Percentiles rank a stretch among this genome's conserved stretches.
phyloP scores from a whole-genome alignment of 2,113 vertebrate species.

The Gnathonemus echidnorhynchus region DNA sequence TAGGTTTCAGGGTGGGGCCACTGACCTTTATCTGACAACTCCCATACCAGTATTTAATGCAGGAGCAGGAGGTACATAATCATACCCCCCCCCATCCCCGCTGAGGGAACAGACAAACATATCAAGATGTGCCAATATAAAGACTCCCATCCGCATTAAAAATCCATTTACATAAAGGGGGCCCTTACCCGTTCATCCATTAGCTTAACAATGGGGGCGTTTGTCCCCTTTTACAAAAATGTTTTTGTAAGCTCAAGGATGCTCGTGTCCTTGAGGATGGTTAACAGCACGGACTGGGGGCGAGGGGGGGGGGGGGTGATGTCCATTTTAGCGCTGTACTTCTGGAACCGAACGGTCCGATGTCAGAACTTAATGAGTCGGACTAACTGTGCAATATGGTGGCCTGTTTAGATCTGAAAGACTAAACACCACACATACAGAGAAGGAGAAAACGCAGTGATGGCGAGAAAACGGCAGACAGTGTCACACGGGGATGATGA shows the following conservation, averaged over 20 bases:
- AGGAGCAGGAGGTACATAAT: not conserved
- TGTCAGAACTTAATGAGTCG: not conserved
- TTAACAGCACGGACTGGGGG: not conserved
- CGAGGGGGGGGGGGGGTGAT: too few species aligned
- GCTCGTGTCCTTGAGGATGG: not conserved
- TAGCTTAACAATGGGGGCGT: not conserved
- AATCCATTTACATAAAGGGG: not conserved
- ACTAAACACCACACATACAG: not conserved
- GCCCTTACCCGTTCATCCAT: not conserved
- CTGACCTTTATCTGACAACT: not conserved
- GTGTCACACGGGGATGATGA: not conserved
- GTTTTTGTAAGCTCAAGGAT: not conserved
- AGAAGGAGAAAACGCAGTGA: not conserved
- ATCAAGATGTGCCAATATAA: not conserved
- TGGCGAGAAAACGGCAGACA: not conserved
- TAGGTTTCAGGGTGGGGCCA: not conserved
- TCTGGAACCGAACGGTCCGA: not conserved
- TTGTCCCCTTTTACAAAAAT: not conserved
- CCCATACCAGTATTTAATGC: not conserved
- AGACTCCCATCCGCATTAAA: not conserved
- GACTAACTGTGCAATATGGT: not conserved
- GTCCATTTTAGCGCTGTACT: not conserved
- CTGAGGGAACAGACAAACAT: not conserved
- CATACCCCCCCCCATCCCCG: not conserved
- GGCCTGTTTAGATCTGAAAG: not conserved